These are phyloP conservation scores for Pseudobourletiella spinata DNA, from an alignment of 1,140 invertebrate genomes.

Conservation along the genomic window DNA sequence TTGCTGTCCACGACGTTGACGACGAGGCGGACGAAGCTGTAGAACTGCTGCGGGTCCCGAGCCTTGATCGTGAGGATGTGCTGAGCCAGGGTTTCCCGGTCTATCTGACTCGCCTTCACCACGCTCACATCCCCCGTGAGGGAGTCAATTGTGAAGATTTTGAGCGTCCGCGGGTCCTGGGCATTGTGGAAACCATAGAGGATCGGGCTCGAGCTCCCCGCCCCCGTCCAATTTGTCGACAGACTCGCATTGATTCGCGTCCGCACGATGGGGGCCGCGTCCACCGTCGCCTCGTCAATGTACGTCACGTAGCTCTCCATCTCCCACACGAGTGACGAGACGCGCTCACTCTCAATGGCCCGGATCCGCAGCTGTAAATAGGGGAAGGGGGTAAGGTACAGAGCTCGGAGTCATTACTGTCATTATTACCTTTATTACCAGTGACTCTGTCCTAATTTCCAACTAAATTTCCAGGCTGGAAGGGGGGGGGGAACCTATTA, in stretches of 20 bases:
- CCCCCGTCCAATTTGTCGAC: conserved; percentile 15
- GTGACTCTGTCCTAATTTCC: too few species aligned
- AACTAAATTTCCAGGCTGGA: too few species aligned
- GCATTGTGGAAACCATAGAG: conserved; percentile 36
- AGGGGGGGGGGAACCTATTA: too few species aligned
- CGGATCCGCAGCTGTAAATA: conserved; percentile 30
- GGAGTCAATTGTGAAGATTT: conserved; percentile 33
- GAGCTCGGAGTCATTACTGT: too few species aligned
- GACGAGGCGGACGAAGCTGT: conserved; percentile 30
- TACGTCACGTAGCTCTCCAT: conserved; percentile 26
- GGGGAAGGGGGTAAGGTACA: too few species aligned
- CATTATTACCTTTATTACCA: too few species aligned
- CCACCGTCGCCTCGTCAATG: conserved; percentile 19
- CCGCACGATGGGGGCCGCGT: conserved; percentile 17
- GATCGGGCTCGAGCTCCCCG: conserved; percentile 10
- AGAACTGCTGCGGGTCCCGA: conserved; percentile 22
- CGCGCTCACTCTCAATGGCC: conserved; percentile 32
- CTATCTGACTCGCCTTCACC: conserved; percentile 19
- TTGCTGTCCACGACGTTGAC: conserved; percentile 23
- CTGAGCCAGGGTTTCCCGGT: conserved; percentile 29
- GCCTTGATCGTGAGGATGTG: conserved; percentile 35
- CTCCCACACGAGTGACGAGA: conserved; percentile 34
- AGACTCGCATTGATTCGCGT: conserved; percentile 23
- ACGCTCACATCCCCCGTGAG: conserved; percentile 29
- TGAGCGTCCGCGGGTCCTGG: conserved; percentile 22